Conservation (phyloP, 2,888 invertebrate genomes). For the Euplagia quadripunctaria region DNA sequence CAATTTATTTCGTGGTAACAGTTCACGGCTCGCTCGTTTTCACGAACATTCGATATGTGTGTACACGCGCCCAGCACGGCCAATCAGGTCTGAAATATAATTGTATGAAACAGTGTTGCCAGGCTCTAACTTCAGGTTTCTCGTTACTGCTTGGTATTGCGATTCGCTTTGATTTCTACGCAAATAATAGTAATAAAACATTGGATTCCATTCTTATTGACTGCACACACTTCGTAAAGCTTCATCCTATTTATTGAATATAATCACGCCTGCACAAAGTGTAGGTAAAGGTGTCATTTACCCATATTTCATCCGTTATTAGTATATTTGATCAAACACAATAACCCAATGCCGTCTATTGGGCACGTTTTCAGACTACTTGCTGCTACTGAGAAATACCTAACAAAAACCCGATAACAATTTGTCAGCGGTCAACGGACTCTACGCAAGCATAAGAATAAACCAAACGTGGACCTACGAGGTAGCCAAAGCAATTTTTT, state of each 20-base stretch:
- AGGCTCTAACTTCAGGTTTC: not conserved
- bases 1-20: constrained; percentile 39
- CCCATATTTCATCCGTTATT: not conserved
- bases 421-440: not conserved
- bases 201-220: too few species aligned
- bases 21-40: constrained; percentile 38
- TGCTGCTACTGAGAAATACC: not conserved
- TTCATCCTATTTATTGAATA: not conserved
- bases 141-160: not conserved
- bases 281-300: not conserved
- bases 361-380: too few species aligned
- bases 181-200: not conserved
- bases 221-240: too few species aligned
- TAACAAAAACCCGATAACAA: not conserved
- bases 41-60: constrained; percentile 41
- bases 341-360: not conserved
- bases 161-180: not conserved
- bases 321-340: not conserved
- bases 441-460: not conserved
- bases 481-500: too few species aligned
- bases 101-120: constrained; percentile 25
- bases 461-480: not conserved
- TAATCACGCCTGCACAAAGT: not conserved
- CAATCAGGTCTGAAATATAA: constrained; percentile 54
- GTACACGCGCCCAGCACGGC: constrained; percentile 25